Base-by-base conservation (phyloP, 2,797 vertebrate species). In the Melanotaenia parkinsoni region DNA sequence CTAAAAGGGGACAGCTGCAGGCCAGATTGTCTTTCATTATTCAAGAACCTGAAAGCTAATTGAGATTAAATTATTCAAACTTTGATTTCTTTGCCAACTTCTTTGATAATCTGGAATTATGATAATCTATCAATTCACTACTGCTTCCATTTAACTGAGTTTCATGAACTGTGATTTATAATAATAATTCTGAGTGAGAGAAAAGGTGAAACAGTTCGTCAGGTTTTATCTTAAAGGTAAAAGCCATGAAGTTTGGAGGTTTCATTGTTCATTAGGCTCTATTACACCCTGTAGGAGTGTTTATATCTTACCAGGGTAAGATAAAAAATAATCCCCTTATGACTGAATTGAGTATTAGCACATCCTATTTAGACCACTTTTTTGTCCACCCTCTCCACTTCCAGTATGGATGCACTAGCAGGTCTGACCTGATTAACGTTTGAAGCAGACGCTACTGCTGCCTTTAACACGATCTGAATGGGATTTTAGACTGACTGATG, bases 401-500 rank as follows among this genome's bases (percentile, higher is more conserved):
- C 74, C 70, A 65, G 56, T 79, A 67, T 72, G 81, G 71, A 75
- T 0, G n/a, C 74, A 74, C 65, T 69, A 37, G 43, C 56, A 71
- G 63, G 28, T 82, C 63, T 80, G 74, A 76, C 33, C 64, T 77
- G 61, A 82, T 72, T 72, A 67, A 70, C 43, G 67, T 69, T 57
- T 58, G 58, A 71, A 20, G 18, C 57, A 30, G 69, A 76, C 50
- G 59, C 53, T 53, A 26, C 43, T 66, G 57, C 67, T 74, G 50
- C 60, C 62, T 71, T 61, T 72, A 47, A 57, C 73, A 6, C 45
- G 5, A 69, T 74, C 38, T 69, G 62, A 70, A 62, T 67, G 58
- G 75, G 72, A 67, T 80, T 37, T 54, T 81, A 53, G 51, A 63
- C 56, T 86, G 76, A 85, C 70, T 60, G 72, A 65, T 51, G 30